Evolutionary conservation across 2,888 invertebrate genomes (phyloP).

Genomic region (Crematogaster levior): DNA sequence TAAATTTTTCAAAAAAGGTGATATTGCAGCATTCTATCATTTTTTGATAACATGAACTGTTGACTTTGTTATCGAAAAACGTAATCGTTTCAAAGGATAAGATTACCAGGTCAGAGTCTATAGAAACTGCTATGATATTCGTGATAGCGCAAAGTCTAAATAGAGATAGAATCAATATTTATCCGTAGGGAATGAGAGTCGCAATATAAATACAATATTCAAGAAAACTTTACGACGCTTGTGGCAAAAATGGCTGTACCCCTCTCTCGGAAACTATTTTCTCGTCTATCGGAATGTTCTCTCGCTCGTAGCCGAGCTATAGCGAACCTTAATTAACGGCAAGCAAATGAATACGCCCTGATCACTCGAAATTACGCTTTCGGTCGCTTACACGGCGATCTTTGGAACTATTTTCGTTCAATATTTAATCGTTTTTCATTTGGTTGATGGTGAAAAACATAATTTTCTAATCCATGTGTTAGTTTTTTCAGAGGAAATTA

Average conservation of each 20-base stretch:
- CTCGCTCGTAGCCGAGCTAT: neutral
- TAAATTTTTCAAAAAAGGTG: neutral
- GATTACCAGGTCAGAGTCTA: conserved; percentile 28
- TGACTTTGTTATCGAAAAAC: neutral
- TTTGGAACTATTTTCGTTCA: conserved; percentile 77
- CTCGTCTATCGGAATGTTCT: conserved; percentile 51
- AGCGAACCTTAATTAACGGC: conserved; percentile 75
- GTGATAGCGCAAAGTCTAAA: conserved; percentile 26
- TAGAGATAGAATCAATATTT: conserved; percentile 70
- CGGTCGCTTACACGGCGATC: conserved; percentile 60
- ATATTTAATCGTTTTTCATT: conserved; percentile 62
- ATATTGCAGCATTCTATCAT: neutral
- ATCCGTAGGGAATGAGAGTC: conserved; percentile 67
- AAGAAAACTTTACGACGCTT: conserved; percentile 59
- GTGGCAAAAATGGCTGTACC: conserved; percentile 27
- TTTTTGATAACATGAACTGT: neutral
- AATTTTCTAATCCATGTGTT: neutral
- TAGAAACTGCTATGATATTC: conserved; percentile 8
- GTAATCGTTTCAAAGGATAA: conserved; percentile 5
- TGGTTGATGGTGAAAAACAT: neutral
- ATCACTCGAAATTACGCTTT: conserved; percentile 79
- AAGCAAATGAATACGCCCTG: conserved; percentile 79
- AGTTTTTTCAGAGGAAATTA: neutral
- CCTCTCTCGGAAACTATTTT: conserved; percentile 22
- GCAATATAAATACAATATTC: conserved; percentile 71